A percentile compares a stretch with the other conserved stretches of the same genome.
Evolutionary conservation across 2,888 invertebrate genomes (phyloP).

Genomic region (Agonum fuliginosum): DNA sequence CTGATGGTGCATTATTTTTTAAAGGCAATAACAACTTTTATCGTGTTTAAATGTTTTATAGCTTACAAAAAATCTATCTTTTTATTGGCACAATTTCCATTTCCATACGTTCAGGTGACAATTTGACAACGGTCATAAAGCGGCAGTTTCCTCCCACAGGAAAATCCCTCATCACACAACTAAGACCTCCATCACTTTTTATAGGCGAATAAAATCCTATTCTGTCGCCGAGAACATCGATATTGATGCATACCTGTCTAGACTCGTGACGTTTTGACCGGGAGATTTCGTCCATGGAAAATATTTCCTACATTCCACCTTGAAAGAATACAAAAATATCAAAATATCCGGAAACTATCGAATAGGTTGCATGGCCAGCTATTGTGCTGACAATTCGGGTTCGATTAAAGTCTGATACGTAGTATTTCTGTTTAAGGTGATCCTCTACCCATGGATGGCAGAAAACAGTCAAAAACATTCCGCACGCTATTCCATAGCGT

Average conservation of each 20-base stretch:
- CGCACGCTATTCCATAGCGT: too few species aligned
- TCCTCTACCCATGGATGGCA: too few species aligned
- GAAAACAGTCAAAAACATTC: too few species aligned
- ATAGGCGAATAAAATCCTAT: slow-evolving; percentile 23
- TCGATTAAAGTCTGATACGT: too few species aligned
- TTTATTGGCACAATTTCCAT: slow-evolving; percentile 21
- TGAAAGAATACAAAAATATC: too few species aligned
- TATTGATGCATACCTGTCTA: slow-evolving; percentile 13
- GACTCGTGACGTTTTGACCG: too few species aligned
- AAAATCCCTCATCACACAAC: slow-evolving; percentile 10
- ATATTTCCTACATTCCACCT: too few species aligned
- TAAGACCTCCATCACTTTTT: slow-evolving; percentile 39
- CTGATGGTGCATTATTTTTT: background rate
- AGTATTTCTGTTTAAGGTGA: too few species aligned
- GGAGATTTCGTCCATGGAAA: too few species aligned
- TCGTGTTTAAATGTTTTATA: background rate
- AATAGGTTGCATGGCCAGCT: too few species aligned
- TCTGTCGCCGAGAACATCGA: background rate
- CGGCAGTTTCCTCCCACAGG: background rate
- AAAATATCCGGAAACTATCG: too few species aligned
- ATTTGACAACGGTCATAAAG: slow-evolving; percentile 24
- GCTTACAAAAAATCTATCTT: background rate
- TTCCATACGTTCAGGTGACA: slow-evolving; percentile 17
- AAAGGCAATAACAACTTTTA: background rate
- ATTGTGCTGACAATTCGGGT: too few species aligned